These are phyloP conservation scores for Aelia acuminata DNA, from an alignment of 2,888 invertebrate species.

Conservation along the genomic window DNA sequence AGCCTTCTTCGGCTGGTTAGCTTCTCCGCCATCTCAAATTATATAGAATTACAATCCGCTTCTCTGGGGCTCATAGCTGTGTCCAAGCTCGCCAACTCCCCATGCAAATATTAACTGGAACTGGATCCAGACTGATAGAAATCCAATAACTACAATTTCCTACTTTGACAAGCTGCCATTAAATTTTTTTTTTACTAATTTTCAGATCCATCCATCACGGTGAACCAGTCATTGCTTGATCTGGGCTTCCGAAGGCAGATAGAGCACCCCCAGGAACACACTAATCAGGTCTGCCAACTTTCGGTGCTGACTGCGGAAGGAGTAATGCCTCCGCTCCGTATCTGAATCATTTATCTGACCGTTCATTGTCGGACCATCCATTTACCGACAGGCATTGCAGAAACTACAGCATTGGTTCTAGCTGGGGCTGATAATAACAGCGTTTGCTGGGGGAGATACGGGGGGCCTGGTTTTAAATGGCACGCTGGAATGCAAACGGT, in stretches of 20 bases:
- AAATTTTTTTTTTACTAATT: conserved; percentile 20
- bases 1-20: conserved; percentile 50
- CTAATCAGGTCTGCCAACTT: conserved; percentile 29
- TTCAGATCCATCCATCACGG: conserved; percentile 8
- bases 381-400: conserved; percentile 40
- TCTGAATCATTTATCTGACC: conserved; percentile 44
- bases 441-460: conserved; percentile 27
- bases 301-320: not conserved
- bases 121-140: conserved; percentile 30
- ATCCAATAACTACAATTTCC: conserved; percentile 43
- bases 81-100: not conserved
- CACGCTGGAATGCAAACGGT: conserved; percentile 7
- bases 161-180: conserved; percentile 38
- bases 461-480: conserved; percentile 18
- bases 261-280: conserved; percentile 38
- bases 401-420: conserved; percentile 23
- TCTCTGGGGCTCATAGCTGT: conserved; percentile 16
- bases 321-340: conserved; percentile 29
- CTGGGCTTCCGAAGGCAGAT: conserved; percentile 24
- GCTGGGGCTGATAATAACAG: conserved; percentile 22
- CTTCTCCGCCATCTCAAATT: conserved; percentile 39
- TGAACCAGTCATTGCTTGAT: conserved; percentile 14
- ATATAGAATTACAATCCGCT: conserved; percentile 56
- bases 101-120: conserved; percentile 48
- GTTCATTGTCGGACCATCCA: conserved; percentile 24